Evolutionary conservation across 1,140 invertebrate genomes (phyloP).

Genomic region (Formica selysi): DNA sequence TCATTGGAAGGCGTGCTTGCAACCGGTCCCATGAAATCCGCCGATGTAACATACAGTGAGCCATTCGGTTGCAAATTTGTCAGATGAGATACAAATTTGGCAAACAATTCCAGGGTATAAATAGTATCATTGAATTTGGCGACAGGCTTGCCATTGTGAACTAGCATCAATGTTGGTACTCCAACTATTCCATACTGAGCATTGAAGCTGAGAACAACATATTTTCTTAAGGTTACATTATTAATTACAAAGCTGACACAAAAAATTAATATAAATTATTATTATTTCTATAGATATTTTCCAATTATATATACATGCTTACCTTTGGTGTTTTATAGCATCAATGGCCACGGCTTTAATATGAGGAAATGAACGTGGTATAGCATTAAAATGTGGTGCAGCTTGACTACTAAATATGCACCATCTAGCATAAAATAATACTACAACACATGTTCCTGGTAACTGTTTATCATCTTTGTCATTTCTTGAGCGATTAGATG

Average conservation of each 20-base stretch:
- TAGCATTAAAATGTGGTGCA: conserved; percentile 95
- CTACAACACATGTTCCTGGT: conserved; percentile 91
- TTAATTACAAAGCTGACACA: conserved; percentile 20
- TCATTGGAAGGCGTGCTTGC: conserved; percentile 90
- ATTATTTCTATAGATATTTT: not conserved
- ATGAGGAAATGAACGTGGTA: conserved; percentile 94
- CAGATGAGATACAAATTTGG: conserved; percentile 92
- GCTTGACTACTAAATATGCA: conserved; percentile 96
- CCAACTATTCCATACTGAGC: conserved; percentile 97
- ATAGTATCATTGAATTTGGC: conserved; percentile 95
- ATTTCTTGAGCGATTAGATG: conserved; percentile 83
- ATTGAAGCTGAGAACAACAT: conserved; percentile 89
- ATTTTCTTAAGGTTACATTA: conserved; percentile 28
- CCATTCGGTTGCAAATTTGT: conserved; percentile 90
- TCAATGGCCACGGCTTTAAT: conserved; percentile 96
- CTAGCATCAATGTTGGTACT: conserved; percentile 96
- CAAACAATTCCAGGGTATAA: conserved; percentile 93
- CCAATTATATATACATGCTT: conserved; percentile 68
- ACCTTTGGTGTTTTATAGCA: conserved; percentile 93
- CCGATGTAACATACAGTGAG: conserved; percentile 90
- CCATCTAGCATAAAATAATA: conserved; percentile 96
- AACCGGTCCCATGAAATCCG: conserved; percentile 93
- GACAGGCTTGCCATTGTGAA: conserved; percentile 96
- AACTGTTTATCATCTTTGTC: conserved; percentile 83
- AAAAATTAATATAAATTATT: conserved; percentile 13